Percentiles rank a stretch among this genome's conserved stretches.
phyloP scores from a whole-genome alignment of 2,113 vertebrate genomes.

The Emberiza fucata region DNA sequence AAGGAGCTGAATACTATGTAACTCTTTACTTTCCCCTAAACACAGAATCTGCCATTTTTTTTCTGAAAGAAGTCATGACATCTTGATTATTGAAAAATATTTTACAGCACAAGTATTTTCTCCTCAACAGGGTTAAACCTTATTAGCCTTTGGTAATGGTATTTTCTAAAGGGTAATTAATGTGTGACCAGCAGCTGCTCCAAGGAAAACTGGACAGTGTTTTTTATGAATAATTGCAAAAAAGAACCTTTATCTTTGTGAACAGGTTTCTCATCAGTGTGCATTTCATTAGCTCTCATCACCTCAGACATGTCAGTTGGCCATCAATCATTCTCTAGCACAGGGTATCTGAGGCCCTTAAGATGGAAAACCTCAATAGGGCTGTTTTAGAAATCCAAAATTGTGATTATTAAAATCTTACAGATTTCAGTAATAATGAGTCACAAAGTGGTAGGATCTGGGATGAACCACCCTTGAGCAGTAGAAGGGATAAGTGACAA shows the following conservation, averaged over 20 bases:
- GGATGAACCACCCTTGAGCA: background rate
- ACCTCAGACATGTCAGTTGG: background rate
- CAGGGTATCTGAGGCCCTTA: background rate
- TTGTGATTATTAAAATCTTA: background rate
- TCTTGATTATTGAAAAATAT: background rate
- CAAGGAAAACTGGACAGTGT: background rate
- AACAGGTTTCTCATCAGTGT: background rate
- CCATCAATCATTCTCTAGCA: background rate
- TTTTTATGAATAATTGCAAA: background rate
- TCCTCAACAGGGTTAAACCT: background rate
- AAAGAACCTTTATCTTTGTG: background rate
- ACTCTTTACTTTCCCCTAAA: background rate
- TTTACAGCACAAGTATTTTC: background rate
- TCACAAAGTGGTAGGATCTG: background rate
- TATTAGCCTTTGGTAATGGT: constrained; percentile 9
- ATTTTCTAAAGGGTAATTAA: constrained; percentile 27
- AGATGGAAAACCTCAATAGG: background rate
- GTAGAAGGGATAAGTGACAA: background rate
- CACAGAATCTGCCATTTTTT: background rate
- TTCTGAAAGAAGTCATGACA: background rate
- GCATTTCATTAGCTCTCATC: background rate
- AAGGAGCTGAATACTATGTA: background rate
- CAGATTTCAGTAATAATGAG: background rate
- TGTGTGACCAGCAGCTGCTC: background rate
- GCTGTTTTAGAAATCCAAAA: background rate